Evolutionary conservation across 2,113 vertebrate species (phyloP), one percentile per base, ranked within the genome.

Genomic region (Takifugu flavidus): DNA sequence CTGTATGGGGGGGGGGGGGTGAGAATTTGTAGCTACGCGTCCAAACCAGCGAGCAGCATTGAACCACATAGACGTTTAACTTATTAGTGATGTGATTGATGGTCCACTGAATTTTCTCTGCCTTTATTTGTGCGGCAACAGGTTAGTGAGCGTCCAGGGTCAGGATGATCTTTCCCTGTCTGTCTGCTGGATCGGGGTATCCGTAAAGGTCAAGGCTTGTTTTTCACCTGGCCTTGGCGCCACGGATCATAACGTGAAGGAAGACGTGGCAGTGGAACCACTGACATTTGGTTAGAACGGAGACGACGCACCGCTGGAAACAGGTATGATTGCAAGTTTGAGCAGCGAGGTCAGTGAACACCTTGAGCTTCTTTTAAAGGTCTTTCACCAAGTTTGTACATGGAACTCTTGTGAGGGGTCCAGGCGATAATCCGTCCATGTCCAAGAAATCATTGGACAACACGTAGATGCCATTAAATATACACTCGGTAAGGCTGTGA

Each of bases 181-280:
- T 3, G 8, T 39, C 34, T 45, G 43, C 43, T 12, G 43, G 43
- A 13, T 44, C 2, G 44, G 14, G 44, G 44, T 15, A 4, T 15
- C 44, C 44, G 13, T 61, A 45, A 77, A 70, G 56, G 51, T 55
- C 58, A 65, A 47, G n/a, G 39, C 14, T 3, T 26, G 49, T 52
- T 59, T 39, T 50, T 8, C 14, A 60, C 34, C 5, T 25, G 13
- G 8, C 51, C 42, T 10, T 39, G 34, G 13, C 44, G 14, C 44
- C 44, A 45, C 44, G 4, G 4, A 3, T 45, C 14, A 2, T 4
- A 3, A 45, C 14, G 13, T 15, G 44, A 11, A 45, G 44, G 11
- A 45, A 14, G 12, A 45, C 7, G 34, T 39, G 7, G 7, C 34
- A 39, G 34, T 10, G 34, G 34, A 39, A 39, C 34, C 7, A 39